These are phyloP conservation scores for Pollimyrus isidori DNA, from an alignment of 2,113 vertebrate genomes.

Conservation along the genomic window DNA sequence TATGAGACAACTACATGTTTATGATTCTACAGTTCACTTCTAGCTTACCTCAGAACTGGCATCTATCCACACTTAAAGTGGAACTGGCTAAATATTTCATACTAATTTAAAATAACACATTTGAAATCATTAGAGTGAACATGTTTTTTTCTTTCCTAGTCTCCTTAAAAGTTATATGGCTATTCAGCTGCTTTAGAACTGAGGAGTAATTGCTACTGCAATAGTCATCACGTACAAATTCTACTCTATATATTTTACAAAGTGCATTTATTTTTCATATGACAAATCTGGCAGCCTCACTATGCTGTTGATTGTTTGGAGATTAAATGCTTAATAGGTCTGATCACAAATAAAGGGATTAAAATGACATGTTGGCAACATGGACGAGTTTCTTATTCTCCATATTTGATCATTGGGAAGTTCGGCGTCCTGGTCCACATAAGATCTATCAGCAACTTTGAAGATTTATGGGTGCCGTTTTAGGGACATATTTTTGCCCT, in stretches of 20 bases:
- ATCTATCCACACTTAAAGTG: not conserved
- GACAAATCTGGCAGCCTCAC: not conserved
- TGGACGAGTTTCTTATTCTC: not conserved
- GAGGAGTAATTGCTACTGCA: not conserved
- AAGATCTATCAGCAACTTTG: too few species aligned
- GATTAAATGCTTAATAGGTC: not conserved
- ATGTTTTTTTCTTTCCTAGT: not conserved
- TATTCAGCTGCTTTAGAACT: not conserved
- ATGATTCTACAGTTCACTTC: slow-evolving; percentile 7
- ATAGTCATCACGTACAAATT: not conserved
- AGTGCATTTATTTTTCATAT: not conserved
- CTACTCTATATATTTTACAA: not conserved
- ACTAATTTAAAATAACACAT: not conserved
- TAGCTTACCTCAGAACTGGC: not conserved
- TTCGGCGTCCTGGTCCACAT: not conserved
- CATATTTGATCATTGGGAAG: not conserved
- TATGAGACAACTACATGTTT: not conserved
- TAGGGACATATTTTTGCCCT: not conserved
- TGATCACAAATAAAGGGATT: not conserved
- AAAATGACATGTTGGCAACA: not conserved
- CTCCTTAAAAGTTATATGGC: not conserved
- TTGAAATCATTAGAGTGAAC: not conserved
- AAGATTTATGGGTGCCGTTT: not conserved
- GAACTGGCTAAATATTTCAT: not conserved
- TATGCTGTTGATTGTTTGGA: too few species aligned